Evolutionary conservation across 2,113 vertebrate species (phyloP).

Genomic region (Hemibates koningsi): DNA sequence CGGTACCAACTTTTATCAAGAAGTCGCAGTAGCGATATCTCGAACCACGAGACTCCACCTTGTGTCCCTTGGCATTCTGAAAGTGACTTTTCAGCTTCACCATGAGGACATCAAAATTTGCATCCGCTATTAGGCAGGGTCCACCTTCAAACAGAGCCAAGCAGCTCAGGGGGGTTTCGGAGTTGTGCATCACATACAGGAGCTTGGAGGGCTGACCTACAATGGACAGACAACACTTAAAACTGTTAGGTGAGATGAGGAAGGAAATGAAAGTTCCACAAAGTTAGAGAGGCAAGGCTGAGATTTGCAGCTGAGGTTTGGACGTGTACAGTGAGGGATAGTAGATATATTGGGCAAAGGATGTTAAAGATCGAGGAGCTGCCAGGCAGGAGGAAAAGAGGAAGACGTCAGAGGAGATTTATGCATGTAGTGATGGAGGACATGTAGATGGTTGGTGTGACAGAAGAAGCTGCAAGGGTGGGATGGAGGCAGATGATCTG

Average conservation of each 20-base stretch:
- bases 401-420: background rate
- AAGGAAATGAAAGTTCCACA: background rate
- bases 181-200: constrained; percentile 97
- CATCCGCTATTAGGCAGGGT: constrained; percentile 86
- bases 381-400: background rate
- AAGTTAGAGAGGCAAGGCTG: background rate
- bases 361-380: background rate
- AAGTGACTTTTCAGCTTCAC: constrained; percentile 96
- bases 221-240: background rate
- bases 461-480: background rate
- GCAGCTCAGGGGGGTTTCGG: constrained; percentile 91
- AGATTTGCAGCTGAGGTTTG: background rate
- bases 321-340: background rate
- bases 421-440: background rate
- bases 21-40: constrained; percentile 96
- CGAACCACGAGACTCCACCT: constrained; percentile 91
- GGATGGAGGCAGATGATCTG: background rate
- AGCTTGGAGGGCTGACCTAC: constrained; percentile 90
- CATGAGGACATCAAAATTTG: constrained; percentile 96
- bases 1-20: constrained; percentile 89
- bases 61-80: constrained; percentile 96
- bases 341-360: background rate
- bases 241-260: background rate
- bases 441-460: background rate
- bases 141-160: constrained; percentile 91